These are phyloP conservation scores for Coecobrya sp. DNA, from an alignment of 2,888 invertebrate genomes.

Conservation along the genomic window DNA sequence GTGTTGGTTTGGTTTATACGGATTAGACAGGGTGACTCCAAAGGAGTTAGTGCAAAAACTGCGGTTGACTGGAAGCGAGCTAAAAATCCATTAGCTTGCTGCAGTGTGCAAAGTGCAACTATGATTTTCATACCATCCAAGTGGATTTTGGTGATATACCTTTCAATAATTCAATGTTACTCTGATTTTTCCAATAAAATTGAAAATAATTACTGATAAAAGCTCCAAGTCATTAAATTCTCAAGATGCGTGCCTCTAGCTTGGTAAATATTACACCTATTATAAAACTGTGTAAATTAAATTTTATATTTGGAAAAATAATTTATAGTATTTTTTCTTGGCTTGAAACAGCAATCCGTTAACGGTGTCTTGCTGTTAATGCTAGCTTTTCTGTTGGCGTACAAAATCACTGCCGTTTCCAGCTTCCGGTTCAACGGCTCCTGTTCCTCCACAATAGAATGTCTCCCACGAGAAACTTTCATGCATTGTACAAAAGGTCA, in stretches of 20 bases:
- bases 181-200: no score
- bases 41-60: not conserved
- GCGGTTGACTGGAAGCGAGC: not conserved
- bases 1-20: not conserved
- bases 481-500: constrained; percentile 67
- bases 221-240: not conserved
- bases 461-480: constrained; percentile 68
- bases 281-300: not conserved
- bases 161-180: no score
- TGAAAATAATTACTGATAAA: no score
- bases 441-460: constrained; percentile 54
- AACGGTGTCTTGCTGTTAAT: not conserved
- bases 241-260: not conserved
- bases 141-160: not conserved
- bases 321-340: not conserved
- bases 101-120: no score
- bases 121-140: not conserved
- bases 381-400: not conserved
- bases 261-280: not conserved
- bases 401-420: not conserved
- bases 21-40: not conserved
- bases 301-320: not conserved
- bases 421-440: constrained; percentile 62
- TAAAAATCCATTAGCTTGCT: no score
- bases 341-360: not conserved